Evolutionary conservation across 2,888 invertebrate genomes (phyloP).

Genomic region (Criorhina ranunculi): DNA sequence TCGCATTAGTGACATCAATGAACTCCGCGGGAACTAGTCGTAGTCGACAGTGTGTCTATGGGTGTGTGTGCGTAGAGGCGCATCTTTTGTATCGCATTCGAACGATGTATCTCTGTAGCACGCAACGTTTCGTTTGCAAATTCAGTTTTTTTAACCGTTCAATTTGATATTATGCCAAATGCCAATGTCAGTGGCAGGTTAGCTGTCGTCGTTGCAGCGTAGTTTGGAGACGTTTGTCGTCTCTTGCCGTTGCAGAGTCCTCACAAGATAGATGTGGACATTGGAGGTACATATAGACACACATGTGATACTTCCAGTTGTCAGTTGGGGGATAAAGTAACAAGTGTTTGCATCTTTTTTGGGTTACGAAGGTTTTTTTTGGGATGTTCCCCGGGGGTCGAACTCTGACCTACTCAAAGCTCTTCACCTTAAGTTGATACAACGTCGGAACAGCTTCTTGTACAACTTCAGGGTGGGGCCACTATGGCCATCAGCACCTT

Average conservation of each 20-base stretch:
- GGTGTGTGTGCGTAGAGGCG: background rate
- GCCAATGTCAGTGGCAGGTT: constrained; percentile 54
- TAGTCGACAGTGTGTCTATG: background rate
- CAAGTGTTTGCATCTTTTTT: too few species aligned
- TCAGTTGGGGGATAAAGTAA: too few species aligned
- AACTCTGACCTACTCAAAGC: too few species aligned
- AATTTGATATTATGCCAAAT: constrained; percentile 70
- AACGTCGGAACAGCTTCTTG: too few species aligned
- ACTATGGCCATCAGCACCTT: too few species aligned
- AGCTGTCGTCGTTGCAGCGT: constrained; percentile 6
- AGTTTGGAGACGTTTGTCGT: constrained; percentile 5
- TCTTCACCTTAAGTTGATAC: too few species aligned
- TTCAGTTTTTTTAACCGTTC: constrained; percentile 45
- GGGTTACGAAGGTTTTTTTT: too few species aligned
- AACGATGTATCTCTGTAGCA: constrained; percentile 29
- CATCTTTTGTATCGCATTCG: constrained; percentile 27
- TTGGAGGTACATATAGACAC: too few species aligned
- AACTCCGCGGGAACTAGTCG: constrained; percentile 35
- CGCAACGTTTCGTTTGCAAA: constrained; percentile 57
- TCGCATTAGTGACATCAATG: constrained; percentile 69
- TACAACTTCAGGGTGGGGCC: too few species aligned
- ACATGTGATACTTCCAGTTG: too few species aligned
- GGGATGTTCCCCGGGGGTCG: too few species aligned
- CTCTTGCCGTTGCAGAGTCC: background rate
- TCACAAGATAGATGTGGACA: background rate